Base-by-base conservation (phyloP, 2,888 invertebrate species). In the Drosophila trichaetosa region DNA sequence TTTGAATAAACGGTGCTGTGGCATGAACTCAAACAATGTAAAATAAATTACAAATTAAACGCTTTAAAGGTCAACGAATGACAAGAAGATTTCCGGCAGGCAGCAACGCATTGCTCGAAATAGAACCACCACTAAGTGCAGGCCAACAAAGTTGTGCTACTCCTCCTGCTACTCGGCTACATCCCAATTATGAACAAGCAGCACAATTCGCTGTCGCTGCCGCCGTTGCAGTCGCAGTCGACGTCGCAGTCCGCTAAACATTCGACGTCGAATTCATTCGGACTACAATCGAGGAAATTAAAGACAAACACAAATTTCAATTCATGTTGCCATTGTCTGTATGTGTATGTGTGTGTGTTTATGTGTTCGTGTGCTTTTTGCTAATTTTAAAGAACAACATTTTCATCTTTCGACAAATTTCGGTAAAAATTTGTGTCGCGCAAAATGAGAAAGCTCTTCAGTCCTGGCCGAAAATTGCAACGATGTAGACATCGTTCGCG, bases 391-490 rank as follows among this genome's bases (percentile, higher is more conserved):
- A 73, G 63, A 79, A 90, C 79, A 83, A 83, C 85, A 87, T 89
- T 80, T 88, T 90, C 87, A 87, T 83, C 81, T 86, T 87, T 83
- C 80, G 79, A 82, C 80, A 79, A 82, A 74, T 74, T 89, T 84
- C 79, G 77, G 76, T 70, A 77, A 81, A 81, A 77, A 88, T 82
- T 83, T 79, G 90, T 90, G 87, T 87, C 83, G 86, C 83, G 68
- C 73, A 81, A 88, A 89, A 82, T 70, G 75, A 73, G 82, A 87
- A 91, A 90, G 91, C 92, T 91, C 79, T 92, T 92, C 90, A 92
- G 92, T 92, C 91, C 91, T 91, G 90, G 89, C 90, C 91, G 91
- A 92, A 91, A 92, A 90, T 91, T 82, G 90, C 91, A 90, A 89
- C 92, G 91, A 92, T 91, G 90, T 91, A 90, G 91, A 93, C 90